Percentiles rank a stretch among this genome's conserved stretches.
Conservation (phyloP, 2,888 invertebrate species). For the Drosophila recens region DNA sequence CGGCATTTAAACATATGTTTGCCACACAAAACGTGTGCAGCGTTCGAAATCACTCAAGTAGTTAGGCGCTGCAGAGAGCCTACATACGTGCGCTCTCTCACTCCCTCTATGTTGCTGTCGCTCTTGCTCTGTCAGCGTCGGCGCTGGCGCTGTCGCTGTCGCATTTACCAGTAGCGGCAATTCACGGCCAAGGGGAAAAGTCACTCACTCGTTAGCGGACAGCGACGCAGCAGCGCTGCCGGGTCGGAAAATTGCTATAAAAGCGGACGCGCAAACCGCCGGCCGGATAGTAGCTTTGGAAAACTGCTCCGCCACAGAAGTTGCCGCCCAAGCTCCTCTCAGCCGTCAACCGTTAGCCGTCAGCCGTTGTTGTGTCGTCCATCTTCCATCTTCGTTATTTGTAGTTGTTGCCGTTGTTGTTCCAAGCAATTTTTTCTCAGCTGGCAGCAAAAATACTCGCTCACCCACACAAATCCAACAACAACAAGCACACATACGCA, state of each 20-base stretch:
- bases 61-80: conserved; percentile 6
- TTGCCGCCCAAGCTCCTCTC: conserved; percentile 71
- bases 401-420: conserved; percentile 31
- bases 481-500: conserved; percentile 21
- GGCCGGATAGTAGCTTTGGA: conserved; percentile 85
- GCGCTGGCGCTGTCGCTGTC: conserved; percentile 33
- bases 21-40: conserved; percentile 34
- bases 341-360: conserved; percentile 31
- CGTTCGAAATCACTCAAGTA: conserved; percentile 21
- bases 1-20: conserved; percentile 48
- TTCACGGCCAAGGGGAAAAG: conserved; percentile 80
- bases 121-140: not conserved
- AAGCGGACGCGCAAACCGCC: conserved; percentile 80
- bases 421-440: conserved; percentile 48
- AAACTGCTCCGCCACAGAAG: conserved; percentile 80
- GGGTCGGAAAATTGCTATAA: conserved; percentile 81
- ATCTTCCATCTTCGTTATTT: conserved; percentile 15
- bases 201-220: conserved; percentile 54
- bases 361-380: conserved; percentile 31
- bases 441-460: conserved; percentile 41
- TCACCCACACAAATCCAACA: conserved; percentile 46
- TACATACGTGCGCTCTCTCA: not conserved
- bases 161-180: conserved; percentile 32
- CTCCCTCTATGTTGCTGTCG: not conserved
- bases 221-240: conserved; percentile 62